phyloP scores from a whole-genome alignment of 2,888 invertebrate genomes.

The Diaprepes abbreviatus region DNA sequence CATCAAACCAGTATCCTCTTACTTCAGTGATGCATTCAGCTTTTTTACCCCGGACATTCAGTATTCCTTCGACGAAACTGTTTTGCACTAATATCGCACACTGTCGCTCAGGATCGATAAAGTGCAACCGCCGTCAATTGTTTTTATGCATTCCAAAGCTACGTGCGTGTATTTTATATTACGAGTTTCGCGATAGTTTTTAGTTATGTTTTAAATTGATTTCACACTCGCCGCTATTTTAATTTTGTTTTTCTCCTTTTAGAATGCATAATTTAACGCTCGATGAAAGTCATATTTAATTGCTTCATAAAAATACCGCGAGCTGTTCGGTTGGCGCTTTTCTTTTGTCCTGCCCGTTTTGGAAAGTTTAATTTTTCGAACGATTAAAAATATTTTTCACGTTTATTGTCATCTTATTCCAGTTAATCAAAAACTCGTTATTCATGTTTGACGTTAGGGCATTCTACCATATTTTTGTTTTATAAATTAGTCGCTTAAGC shows the following conservation, averaged over 20 bases:
- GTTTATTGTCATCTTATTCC: background rate
- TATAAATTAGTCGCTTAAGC: too few relatives aligned
- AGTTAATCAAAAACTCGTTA: too few relatives aligned
- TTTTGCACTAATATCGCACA: constrained; percentile 44
- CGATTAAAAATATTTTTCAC: background rate
- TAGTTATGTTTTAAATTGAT: constrained; percentile 60
- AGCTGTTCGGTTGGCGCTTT: constrained; percentile 16
- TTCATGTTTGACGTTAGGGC: background rate
- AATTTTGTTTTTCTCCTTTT: constrained; percentile 60
- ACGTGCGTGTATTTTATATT: constrained; percentile 63
- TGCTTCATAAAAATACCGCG: constrained; percentile 42
- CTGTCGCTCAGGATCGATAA: constrained; percentile 43
- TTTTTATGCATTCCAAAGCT: constrained; percentile 61
- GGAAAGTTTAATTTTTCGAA: constrained; percentile 23
- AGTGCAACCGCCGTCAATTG: constrained; percentile 52
- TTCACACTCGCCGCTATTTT: constrained; percentile 60
- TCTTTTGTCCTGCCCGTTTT: constrained; percentile 5
- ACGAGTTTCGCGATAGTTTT: constrained; percentile 58
- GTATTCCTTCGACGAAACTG: constrained; percentile 20
- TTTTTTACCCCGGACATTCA: background rate
- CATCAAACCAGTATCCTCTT: too few relatives aligned
- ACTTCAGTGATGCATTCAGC: background rate
- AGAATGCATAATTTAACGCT: constrained; percentile 62
- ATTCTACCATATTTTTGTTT: too few relatives aligned
- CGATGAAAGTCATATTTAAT: constrained; percentile 48